These are phyloP conservation scores for Struthidea cinerea DNA, from an alignment of 2,113 vertebrate species.

Conservation along the genomic window DNA sequence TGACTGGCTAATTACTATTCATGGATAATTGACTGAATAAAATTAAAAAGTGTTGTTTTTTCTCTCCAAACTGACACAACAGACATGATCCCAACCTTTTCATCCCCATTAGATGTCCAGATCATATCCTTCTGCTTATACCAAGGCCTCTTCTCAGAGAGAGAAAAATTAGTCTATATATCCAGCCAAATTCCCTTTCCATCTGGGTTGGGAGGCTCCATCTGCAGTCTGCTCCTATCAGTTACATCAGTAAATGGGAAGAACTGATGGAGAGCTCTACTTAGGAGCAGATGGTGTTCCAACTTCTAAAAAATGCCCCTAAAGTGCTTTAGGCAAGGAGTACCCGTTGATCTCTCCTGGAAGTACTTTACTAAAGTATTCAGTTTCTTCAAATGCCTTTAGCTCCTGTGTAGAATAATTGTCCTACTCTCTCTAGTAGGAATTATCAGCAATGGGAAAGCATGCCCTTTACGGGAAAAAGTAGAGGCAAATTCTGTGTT, in stretches of 20 bases:
- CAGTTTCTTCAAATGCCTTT: background rate
- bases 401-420: background rate
- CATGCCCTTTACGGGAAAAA: background rate
- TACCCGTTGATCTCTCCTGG: background rate
- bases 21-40: background rate
- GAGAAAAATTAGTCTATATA: background rate
- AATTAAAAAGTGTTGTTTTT: background rate
- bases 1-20: background rate
- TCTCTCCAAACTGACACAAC: background rate
- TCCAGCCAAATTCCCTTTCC: constrained; percentile 29
- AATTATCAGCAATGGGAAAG: background rate
- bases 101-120: background rate
- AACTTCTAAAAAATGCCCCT: background rate
- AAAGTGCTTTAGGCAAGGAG: background rate
- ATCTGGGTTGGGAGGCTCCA: constrained; percentile 45
- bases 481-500: background rate
- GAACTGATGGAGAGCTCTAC: background rate
- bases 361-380: background rate
- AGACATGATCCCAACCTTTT: background rate
- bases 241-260: background rate
- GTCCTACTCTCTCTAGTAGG: background rate
- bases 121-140: background rate
- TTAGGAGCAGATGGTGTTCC: constrained; percentile 42
- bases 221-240: constrained; percentile 13
- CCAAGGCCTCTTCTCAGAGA: background rate